A percentile compares a stretch with the other conserved stretches of the same genome.
Conservation (phyloP, 2,113 vertebrate species). For the Vireo altiloquus region DNA sequence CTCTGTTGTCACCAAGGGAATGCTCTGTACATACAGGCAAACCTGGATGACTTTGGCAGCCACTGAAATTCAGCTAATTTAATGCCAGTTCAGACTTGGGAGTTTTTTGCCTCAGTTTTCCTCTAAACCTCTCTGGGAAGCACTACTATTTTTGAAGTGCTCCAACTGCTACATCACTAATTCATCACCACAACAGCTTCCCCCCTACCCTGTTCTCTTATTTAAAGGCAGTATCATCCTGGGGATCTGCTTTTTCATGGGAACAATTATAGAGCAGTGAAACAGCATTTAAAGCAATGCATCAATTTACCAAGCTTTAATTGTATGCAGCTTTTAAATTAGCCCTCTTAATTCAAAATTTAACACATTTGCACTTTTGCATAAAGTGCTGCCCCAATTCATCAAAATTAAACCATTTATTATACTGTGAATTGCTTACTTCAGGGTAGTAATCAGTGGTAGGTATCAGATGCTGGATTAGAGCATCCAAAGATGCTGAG, state of each 20-base stretch:
- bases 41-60: neutral
- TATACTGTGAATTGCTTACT: slow-evolving; percentile 68
- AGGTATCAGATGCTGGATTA: slow-evolving; percentile 89
- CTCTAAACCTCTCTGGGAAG: neutral
- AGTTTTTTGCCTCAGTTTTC: neutral
- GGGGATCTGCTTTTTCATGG: slow-evolving; percentile 21
- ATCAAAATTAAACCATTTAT: slow-evolving; percentile 44
- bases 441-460: slow-evolving; percentile 91
- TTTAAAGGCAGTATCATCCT: slow-evolving; percentile 12
- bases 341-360: slow-evolving; percentile 37
- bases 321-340: slow-evolving; percentile 33
- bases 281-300: slow-evolving; percentile 19
- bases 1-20: neutral
- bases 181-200: neutral
- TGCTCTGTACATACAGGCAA: neutral
- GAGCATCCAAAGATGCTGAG: slow-evolving; percentile 89
- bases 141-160: neutral
- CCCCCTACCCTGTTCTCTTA: neutral
- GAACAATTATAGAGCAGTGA: neutral
- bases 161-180: neutral
- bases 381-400: slow-evolving; percentile 13
- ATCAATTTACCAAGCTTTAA: slow-evolving; percentile 13
- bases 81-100: neutral
- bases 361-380: slow-evolving; percentile 27
- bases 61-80: neutral